Conservation (phyloP, 2,797 vertebrate genomes). For the Tokudaia muenninki region DNA sequence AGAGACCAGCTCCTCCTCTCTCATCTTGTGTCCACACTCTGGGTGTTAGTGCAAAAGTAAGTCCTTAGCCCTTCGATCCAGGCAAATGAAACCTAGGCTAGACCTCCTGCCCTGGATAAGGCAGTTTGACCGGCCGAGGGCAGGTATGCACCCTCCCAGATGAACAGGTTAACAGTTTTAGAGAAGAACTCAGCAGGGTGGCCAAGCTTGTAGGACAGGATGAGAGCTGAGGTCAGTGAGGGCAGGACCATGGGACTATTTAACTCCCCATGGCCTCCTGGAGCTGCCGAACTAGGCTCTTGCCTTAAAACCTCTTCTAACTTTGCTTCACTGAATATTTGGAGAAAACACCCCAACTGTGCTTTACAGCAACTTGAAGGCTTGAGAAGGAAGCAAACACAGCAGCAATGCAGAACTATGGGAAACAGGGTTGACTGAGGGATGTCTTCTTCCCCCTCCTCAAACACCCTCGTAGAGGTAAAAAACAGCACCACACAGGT, state of each 20-base stretch:
- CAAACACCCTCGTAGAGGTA: background rate
- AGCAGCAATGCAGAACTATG: background rate
- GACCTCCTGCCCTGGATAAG: background rate
- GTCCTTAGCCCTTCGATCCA: background rate
- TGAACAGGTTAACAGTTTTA: background rate
- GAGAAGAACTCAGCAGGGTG: background rate
- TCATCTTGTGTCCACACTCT: background rate
- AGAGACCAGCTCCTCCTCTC: background rate
- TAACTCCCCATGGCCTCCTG: too few relatives aligned
- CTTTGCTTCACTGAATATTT: background rate
- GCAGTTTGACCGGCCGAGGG: background rate
- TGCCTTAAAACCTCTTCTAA: background rate
- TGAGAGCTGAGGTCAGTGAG: background rate
- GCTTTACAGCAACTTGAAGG: background rate
- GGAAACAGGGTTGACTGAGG: background rate
- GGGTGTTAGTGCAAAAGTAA: background rate
- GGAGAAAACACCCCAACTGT: background rate
- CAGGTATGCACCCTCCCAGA: background rate
- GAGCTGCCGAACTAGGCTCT: background rate
- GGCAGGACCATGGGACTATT: background rate
- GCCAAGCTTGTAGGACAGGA: too few relatives aligned
- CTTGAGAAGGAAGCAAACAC: background rate
- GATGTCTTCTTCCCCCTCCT: background rate
- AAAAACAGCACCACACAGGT: rapidly evolving
- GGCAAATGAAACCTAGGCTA: background rate